Conservation (phyloP, 23 tunicate genomes). For the Trididemnum nubilum region DNA sequence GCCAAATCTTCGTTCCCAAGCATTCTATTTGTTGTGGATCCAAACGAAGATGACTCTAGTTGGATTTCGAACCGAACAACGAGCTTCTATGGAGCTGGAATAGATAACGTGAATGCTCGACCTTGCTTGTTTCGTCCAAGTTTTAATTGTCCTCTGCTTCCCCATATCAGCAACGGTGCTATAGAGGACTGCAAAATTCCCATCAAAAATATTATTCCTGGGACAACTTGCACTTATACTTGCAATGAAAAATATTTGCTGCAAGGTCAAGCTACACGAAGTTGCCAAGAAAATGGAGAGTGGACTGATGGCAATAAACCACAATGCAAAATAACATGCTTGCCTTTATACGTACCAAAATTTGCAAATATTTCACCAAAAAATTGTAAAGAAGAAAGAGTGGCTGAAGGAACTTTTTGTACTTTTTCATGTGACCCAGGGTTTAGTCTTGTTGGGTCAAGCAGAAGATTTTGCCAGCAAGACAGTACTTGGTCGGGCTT, state of each 20-base stretch:
- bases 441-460: neutral
- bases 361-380: neutral
- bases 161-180: neutral
- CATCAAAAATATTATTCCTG: neutral
- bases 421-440: neutral
- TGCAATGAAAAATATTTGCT: slow-evolving; percentile 32
- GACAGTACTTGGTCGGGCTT: slow-evolving; percentile 17
- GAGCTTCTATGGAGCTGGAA: neutral
- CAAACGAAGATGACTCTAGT: neutral
- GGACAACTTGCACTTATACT: slow-evolving; percentile 18
- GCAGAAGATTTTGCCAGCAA: neutral
- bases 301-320: slow-evolving; percentile 7
- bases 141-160: neutral
- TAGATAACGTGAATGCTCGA: neutral
- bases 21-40: slow-evolving; percentile 1
- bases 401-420: slow-evolving; percentile 10
- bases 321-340: neutral
- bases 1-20: neutral
- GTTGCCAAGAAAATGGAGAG: slow-evolving; percentile 29
- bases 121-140: neutral
- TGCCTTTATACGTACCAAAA: neutral
- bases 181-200: neutral
- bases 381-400: neutral
- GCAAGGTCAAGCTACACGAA: neutral
- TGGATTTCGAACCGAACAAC: neutral